These are phyloP conservation scores for Brachionus rubens DNA, from an alignment of 1,140 invertebrate genomes.

Conservation along the genomic window DNA sequence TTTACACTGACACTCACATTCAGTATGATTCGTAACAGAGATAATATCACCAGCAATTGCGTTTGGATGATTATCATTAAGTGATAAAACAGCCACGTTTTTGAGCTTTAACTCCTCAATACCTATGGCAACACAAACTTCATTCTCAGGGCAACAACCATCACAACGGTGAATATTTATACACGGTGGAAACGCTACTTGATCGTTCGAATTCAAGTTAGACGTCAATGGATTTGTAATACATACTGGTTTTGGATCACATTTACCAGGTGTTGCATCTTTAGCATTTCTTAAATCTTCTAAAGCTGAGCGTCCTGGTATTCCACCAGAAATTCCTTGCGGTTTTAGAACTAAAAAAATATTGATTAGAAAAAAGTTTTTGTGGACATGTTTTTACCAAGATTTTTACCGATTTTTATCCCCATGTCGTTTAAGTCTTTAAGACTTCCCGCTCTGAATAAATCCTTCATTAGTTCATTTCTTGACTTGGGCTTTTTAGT, in stretches of 20 bases:
- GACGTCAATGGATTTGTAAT: slow-evolving; percentile 22
- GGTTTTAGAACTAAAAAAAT: no score
- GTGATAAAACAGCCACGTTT: neutral
- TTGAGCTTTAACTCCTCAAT: neutral
- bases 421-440: neutral
- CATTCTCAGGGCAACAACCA: slow-evolving; percentile 33
- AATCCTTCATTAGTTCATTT: slow-evolving; percentile 1
- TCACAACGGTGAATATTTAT: slow-evolving; percentile 40
- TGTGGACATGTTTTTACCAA: no score
- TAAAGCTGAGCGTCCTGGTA: neutral
- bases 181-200: slow-evolving; percentile 24
- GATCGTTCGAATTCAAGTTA: slow-evolving; percentile 15
- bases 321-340: neutral
- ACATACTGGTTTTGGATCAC: slow-evolving; percentile 41
- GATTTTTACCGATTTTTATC: neutral
- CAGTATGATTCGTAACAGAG: slow-evolving; percentile 29
- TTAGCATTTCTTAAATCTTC: slow-evolving; percentile 6
- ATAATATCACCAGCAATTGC: neutral
- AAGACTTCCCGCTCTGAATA: neutral
- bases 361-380: no score
- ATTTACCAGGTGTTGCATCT: slow-evolving; percentile 40
- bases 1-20: slow-evolving; percentile 40
- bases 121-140: slow-evolving; percentile 29
- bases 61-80: neutral
- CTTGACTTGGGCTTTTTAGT: neutral